A percentile compares a stretch with the other conserved stretches of the same genome.
Evolutionary conservation across 2,797 vertebrate species (phyloP).

Genomic region (Gymnothorax javanicus): DNA sequence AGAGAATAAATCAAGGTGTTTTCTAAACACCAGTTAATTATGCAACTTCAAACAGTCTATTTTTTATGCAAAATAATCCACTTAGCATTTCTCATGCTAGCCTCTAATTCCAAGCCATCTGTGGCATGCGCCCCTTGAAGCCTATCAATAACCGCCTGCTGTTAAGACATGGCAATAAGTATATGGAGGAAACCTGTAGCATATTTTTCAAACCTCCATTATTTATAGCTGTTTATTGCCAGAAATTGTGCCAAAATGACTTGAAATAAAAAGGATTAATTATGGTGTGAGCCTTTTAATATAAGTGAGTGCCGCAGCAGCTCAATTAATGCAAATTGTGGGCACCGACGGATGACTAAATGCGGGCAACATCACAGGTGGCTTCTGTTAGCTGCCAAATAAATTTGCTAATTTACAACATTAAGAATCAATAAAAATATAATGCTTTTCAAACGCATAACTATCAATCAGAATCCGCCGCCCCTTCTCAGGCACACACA

Average conservation of each 20-base stretch:
- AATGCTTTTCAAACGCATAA: constrained; percentile 93
- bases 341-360: constrained; percentile 87
- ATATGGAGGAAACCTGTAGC: constrained; percentile 80
- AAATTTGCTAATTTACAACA: constrained; percentile 98
- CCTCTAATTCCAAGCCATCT: constrained; percentile 74
- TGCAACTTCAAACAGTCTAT: constrained; percentile 90
- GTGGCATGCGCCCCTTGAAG: constrained; percentile 78
- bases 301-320: constrained; percentile 98
- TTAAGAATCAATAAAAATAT: constrained; percentile 99
- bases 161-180: constrained; percentile 82
- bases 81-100: constrained; percentile 88
- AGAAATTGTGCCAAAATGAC: constrained; percentile 99
- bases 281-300: constrained; percentile 96
- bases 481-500: constrained; percentile 38
- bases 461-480: constrained; percentile 81
- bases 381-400: constrained; percentile 95
- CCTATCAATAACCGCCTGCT: constrained; percentile 89
- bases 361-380: constrained; percentile 84
- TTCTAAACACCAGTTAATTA: constrained; percentile 99
- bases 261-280: constrained; percentile 96
- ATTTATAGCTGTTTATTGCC: constrained; percentile 98
- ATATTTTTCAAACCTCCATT: constrained; percentile 87
- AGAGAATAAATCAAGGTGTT: constrained; percentile 93
- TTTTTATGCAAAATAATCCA: constrained; percentile 99
- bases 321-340: constrained; percentile 94